Evolutionary conservation across 2,888 invertebrate species (phyloP), one percentile per base, ranked within the genome.

Genomic region (Caenorhabditis wallacei): DNA sequence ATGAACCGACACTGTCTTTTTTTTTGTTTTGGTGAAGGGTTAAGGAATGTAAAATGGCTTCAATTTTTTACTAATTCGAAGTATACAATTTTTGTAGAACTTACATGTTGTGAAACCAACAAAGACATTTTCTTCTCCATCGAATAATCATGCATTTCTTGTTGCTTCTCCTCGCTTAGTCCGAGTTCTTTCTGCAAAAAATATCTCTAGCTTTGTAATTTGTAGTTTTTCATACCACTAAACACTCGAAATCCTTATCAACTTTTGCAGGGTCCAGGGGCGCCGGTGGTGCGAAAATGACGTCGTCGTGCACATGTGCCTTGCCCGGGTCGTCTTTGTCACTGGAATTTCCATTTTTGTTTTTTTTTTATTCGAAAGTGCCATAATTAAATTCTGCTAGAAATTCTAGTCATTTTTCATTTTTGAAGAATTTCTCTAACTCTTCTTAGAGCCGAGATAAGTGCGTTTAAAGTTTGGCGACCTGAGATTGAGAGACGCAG

Each of bases 51-150:
- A 30, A 30, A 30, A 30, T 30, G 8, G 46, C 40, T 16, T n/a
- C n/a, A n/a, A n/a, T n/a, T n/a, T n/a, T n/a, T n/a, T n/a, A n/a
- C n/a, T n/a, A n/a, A n/a, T n/a, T n/a, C n/a, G n/a, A n/a, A n/a
- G n/a, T n/a, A n/a, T n/a, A 40, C 5, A 10, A 10, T 37, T 37
- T 18, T 8, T 3, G 0, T 20, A 1, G 5, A 18, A 46, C 85
- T 79, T 53, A 87, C 87, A 79, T 83, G 70, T 64, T 87, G 82
- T 37, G 85, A 83, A 18, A 78, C 72, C 61, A 90, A 64, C 76
- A 90, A 84, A 18, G 87, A 80, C 75, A 88, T 86, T 57, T 90
- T 90, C 85, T 89, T 90, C 68, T 90, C 89, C 20, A 81, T 68
- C 11, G 89, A 81, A 53, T 89, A 90, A 18, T 80, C 82, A 24